phyloP scores from a whole-genome alignment of 1,140 invertebrate genomes.

The Hesperophylax magnus region DNA sequence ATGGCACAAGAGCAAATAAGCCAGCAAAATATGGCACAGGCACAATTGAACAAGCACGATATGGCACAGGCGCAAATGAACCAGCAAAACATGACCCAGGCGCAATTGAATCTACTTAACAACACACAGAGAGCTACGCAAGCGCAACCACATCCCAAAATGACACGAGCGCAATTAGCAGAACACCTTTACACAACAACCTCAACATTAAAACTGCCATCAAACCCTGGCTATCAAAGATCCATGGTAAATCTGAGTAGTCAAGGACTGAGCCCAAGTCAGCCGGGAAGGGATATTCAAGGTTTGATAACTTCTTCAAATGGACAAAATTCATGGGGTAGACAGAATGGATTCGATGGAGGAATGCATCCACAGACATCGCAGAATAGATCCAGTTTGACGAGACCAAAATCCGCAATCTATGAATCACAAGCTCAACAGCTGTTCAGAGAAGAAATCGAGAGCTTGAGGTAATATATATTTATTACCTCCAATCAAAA shows the following conservation, averaged over 20 bases:
- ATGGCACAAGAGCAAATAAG: too few relatives aligned
- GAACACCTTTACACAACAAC: not conserved
- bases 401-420: not conserved
- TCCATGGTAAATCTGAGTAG: not conserved
- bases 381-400: not conserved
- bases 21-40: too few relatives aligned
- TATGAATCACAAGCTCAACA: not conserved
- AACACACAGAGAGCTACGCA: too few relatives aligned
- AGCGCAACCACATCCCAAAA: not conserved
- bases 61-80: too few relatives aligned
- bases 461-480: not conserved
- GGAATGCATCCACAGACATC: not conserved
- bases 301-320: not conserved
- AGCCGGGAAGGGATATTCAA: not conserved
- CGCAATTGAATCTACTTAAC: too few relatives aligned
- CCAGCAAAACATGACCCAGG: too few relatives aligned
- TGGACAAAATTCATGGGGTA: not conserved
- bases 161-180: not conserved
- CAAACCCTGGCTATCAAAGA: not conserved
- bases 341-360: not conserved
- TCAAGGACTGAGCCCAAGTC: not conserved
- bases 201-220: not conserved
- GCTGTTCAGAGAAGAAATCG: slow-evolving; percentile 5
- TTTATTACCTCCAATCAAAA: too few relatives aligned
- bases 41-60: too few relatives aligned